These are phyloP conservation scores for Dolichoris vasculosae DNA, from an alignment of 1,140 invertebrate genomes.

Conservation along the genomic window DNA sequence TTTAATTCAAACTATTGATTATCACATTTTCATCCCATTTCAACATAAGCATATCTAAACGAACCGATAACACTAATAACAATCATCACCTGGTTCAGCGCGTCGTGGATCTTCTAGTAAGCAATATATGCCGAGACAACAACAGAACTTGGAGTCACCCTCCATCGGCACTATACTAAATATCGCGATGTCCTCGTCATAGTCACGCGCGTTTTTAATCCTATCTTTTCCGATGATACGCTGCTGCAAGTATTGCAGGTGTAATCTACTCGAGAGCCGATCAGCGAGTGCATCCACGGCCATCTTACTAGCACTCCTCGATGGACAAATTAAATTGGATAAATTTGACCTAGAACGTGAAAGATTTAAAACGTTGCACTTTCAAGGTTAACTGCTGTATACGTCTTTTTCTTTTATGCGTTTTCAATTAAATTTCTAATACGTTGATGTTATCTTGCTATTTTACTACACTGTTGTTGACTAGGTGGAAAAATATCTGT, in stretches of 20 bases:
- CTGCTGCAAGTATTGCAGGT: slow-evolving; percentile 76
- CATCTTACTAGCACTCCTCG: slow-evolving; percentile 23
- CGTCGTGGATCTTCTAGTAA: slow-evolving; percentile 84
- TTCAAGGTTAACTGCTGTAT: too few relatives aligned
- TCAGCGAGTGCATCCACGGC: slow-evolving; percentile 82
- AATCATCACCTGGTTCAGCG: slow-evolving; percentile 82
- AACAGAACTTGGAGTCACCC: slow-evolving; percentile 85
- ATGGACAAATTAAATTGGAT: background rate
- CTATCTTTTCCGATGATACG: slow-evolving; percentile 84
- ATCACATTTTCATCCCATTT: too few relatives aligned
- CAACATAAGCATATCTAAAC: too few relatives aligned
- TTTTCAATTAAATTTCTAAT: background rate
- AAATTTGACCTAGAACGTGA: background rate
- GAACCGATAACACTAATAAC: background rate
- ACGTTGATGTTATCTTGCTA: background rate
- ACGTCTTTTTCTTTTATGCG: too few relatives aligned
- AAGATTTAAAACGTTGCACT: slow-evolving; percentile 12
- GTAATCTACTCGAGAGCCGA: slow-evolving; percentile 82
- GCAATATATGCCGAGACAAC: slow-evolving; percentile 83
- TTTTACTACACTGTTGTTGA: too few relatives aligned
- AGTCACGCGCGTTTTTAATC: slow-evolving; percentile 82
- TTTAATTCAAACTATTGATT: too few relatives aligned
- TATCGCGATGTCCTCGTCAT: slow-evolving; percentile 89
- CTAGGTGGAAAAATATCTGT: background rate
- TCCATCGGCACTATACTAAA: slow-evolving; percentile 85